Percentiles rank a stretch among this genome's conserved stretches.
Evolutionary conservation across 2,888 invertebrate species (phyloP).

Genomic region (Xiphydria camelus): DNA sequence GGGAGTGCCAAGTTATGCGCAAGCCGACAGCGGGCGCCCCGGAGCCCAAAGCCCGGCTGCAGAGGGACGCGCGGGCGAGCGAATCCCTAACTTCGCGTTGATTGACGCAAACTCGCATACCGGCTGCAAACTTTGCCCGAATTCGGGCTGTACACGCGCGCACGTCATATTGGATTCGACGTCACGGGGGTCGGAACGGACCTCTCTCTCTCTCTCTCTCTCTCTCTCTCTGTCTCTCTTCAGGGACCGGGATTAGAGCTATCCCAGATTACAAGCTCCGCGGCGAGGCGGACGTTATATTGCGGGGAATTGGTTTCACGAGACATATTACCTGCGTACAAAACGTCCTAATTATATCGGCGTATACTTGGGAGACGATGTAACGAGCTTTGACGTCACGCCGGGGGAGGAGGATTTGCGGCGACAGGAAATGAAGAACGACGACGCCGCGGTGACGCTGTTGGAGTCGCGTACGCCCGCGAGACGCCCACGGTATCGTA

Average conservation of each 20-base stretch:
- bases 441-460: too few species aligned
- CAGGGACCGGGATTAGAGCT: constrained; percentile 30
- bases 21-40: neutral
- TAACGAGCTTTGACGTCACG: too few species aligned
- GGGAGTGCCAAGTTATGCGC: neutral
- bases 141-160: constrained; percentile 4
- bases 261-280: constrained; percentile 32
- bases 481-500: too few species aligned
- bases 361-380: too few species aligned
- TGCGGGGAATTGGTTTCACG: constrained; percentile 29
- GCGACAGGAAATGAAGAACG: neutral
- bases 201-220: too few species aligned
- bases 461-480: too few species aligned
- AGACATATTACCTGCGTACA: constrained; percentile 24
- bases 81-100: constrained; percentile 40
- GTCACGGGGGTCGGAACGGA: constrained; percentile 9
- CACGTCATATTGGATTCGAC: constrained; percentile 35
- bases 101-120: constrained; percentile 41
- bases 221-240: too few species aligned
- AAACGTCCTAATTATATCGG: constrained; percentile 29
- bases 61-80: too few species aligned
- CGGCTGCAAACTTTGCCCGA: constrained; percentile 32
- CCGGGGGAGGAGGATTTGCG: neutral
- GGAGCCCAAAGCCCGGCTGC: neutral
- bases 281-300: constrained; percentile 29